Percentiles rank a stretch among this genome's conserved stretches.
Conservation (phyloP, 2,113 vertebrate species). For the Alces alces region DNA sequence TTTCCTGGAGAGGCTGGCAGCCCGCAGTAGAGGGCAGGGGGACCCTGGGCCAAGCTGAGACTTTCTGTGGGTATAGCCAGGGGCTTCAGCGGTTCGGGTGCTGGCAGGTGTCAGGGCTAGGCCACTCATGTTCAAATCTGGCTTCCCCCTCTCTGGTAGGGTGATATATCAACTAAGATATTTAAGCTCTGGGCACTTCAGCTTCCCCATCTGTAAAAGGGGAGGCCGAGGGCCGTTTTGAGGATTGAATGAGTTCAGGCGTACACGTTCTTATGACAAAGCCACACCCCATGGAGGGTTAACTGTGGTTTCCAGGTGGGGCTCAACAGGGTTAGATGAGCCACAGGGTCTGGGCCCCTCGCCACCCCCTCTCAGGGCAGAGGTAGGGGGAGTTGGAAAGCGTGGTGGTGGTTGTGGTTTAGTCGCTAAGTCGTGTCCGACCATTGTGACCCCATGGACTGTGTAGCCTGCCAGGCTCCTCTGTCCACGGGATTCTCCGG, state of each 20-base stretch:
- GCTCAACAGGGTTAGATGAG: neutral
- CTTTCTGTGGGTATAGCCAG: neutral
- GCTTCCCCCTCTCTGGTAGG: neutral
- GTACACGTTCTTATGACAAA: rapidly evolving
- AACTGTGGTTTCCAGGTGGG: neutral
- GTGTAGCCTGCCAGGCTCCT: neutral
- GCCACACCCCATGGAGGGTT: rapidly evolving
- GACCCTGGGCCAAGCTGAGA: neutral
- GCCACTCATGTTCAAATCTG: neutral
- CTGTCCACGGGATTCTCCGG: neutral
- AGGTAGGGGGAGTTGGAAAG: neutral
- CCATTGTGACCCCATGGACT: neutral
- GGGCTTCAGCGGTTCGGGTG: neutral
- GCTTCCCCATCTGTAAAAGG: neutral
- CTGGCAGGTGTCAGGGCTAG: neutral
- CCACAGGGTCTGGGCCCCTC: neutral
- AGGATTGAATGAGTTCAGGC: rapidly evolving
- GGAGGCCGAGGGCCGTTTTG: neutral
- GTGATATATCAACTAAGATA: no score
- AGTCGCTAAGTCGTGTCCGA: neutral
- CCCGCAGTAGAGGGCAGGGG: neutral
- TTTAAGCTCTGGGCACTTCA: neutral
- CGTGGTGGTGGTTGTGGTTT: neutral
- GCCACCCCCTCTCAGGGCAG: neutral
- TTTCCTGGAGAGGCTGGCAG: neutral